phyloP scores from a whole-genome alignment of 1,140 invertebrate species.

The Macrobrachium rosenbergii region DNA sequence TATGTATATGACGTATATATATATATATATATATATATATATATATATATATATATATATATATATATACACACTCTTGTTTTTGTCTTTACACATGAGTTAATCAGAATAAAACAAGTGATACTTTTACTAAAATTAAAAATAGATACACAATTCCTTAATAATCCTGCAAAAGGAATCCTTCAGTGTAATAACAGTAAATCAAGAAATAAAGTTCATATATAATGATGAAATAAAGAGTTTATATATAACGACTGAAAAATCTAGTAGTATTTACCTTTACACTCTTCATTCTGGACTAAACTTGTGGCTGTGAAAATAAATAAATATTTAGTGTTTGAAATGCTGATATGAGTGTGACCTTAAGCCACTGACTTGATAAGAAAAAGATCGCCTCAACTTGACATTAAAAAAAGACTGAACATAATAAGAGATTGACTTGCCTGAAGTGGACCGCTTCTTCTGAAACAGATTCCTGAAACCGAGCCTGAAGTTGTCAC shows the following conservation, averaged over 20 bases:
- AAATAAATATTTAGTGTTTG: background rate
- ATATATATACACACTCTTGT: slow-evolving; percentile 14
- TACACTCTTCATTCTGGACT: background rate
- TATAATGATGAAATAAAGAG: too few relatives aligned
- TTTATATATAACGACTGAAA: background rate
- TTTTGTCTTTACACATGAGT: slow-evolving; percentile 9
- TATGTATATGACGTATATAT: background rate
- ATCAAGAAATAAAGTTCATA: too few relatives aligned
- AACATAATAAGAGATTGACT: background rate
- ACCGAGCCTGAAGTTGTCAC: slow-evolving; percentile 65
- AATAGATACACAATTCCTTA: background rate
- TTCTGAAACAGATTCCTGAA: slow-evolving; percentile 1
- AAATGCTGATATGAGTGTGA: too few relatives aligned
- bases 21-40: slow-evolving; percentile 24
- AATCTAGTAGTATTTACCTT: background rate
- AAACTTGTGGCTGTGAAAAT: background rate
- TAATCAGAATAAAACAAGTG: background rate
- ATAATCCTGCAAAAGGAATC: too few relatives aligned
- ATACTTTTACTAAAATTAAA: background rate
- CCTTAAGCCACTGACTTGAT: too few relatives aligned
- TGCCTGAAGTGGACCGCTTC: background rate
- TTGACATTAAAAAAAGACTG: background rate
- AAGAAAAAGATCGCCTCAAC: too few relatives aligned
- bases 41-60: slow-evolving; percentile 32
- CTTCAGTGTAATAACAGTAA: too few relatives aligned